Conservation (phyloP, 2,797 vertebrate genomes). For the Silurus aristotelis region DNA sequence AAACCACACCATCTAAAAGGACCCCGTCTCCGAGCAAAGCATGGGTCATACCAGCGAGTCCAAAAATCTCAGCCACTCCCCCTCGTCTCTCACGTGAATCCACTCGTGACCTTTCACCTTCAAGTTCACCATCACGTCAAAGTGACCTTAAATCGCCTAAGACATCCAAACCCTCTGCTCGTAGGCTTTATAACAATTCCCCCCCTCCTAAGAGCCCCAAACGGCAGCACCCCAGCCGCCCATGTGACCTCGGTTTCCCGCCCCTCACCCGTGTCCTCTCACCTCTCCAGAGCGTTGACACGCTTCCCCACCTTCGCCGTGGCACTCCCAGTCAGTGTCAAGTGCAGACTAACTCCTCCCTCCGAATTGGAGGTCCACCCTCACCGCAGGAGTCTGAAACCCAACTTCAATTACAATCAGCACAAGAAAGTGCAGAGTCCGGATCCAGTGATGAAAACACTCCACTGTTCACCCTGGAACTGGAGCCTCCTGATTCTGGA, state of each 20-base stretch:
- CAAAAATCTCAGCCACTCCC: constrained; percentile 52
- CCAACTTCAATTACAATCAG: constrained; percentile 33
- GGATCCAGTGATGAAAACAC: constrained; percentile 75
- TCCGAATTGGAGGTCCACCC: constrained; percentile 76
- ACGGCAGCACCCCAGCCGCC: constrained; percentile 76
- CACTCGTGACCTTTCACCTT: constrained; percentile 52
- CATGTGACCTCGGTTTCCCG: constrained; percentile 82
- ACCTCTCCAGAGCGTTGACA: constrained; percentile 84
- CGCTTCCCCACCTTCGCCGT: constrained; percentile 84
- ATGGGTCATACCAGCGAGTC: constrained; percentile 76
- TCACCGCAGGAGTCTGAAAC: constrained; percentile 65
- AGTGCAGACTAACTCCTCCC: constrained; percentile 85
- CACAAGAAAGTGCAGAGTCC: constrained; percentile 64
- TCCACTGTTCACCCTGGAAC: constrained; percentile 73
- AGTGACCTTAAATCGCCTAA: constrained; percentile 61
- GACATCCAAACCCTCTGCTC: constrained; percentile 60
- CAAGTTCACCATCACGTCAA: constrained; percentile 53
- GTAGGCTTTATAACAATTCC: constrained; percentile 62
- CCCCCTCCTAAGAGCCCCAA: constrained; percentile 74
- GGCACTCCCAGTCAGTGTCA: constrained; percentile 88
- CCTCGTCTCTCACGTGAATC: constrained; percentile 62
- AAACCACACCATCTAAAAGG: constrained; percentile 61
- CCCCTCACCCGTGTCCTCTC: constrained; percentile 81
- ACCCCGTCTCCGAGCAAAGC: constrained; percentile 68
- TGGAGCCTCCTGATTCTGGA: constrained; percentile 52